A percentile compares a stretch with the other conserved stretches of the same genome.
These are phyloP conservation scores for Potamarius usumacintae DNA, from an alignment of 2,113 vertebrate genomes.

Conservation along the genomic window DNA sequence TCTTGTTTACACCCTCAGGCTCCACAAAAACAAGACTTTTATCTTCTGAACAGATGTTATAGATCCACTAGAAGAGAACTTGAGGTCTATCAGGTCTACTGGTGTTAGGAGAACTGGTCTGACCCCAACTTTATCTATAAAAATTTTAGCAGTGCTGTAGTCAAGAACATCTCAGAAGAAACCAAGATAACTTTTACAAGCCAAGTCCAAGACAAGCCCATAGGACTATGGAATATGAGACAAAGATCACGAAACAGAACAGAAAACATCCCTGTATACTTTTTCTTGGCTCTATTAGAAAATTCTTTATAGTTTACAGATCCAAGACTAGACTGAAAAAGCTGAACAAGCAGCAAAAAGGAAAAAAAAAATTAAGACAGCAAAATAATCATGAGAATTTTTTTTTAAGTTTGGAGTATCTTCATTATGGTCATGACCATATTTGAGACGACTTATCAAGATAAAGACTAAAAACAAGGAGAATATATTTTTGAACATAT, in stretches of 20 bases:
- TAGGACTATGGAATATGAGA: background rate
- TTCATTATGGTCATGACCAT: background rate
- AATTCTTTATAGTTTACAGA: background rate
- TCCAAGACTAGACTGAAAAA: background rate
- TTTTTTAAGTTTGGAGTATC: no score
- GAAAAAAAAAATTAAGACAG: background rate
- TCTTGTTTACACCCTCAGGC: background rate
- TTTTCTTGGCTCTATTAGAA: background rate
- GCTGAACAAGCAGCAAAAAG: background rate
- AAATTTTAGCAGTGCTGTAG: background rate
- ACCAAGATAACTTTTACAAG: conserved; percentile 1
- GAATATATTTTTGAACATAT: background rate
- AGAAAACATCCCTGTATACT: background rate
- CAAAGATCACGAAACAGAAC: background rate
- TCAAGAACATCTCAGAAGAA: background rate
- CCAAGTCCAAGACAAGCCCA: background rate
- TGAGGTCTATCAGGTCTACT: background rate
- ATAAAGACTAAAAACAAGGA: background rate
- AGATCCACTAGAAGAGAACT: conserved; percentile 6
- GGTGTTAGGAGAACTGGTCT: background rate
- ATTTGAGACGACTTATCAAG: background rate
- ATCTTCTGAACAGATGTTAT: background rate
- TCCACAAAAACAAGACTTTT: background rate
- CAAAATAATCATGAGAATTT: background rate
- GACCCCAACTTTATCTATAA: conserved; percentile 4